Evolutionary conservation across 2,888 invertebrate genomes (phyloP).

Genomic region (Drosophila planitibia): DNA sequence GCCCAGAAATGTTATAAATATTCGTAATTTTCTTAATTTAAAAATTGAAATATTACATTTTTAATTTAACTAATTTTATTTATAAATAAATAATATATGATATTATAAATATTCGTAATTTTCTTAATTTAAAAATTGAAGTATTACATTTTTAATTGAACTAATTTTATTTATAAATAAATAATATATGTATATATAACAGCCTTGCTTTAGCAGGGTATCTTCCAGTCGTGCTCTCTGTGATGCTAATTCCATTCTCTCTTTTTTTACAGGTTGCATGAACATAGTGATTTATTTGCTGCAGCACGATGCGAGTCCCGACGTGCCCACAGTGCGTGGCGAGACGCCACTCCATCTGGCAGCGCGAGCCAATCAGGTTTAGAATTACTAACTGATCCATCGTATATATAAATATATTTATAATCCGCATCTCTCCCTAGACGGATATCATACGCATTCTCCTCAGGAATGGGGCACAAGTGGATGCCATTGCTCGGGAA

Average conservation of each 20-base stretch:
- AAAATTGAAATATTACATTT: too few relatives aligned
- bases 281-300: slow-evolving; percentile 98
- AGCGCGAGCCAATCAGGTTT: slow-evolving; percentile 93
- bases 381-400: neutral
- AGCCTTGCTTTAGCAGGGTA: neutral
- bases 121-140: too few relatives aligned
- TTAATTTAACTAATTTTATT: too few relatives aligned
- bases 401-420: neutral
- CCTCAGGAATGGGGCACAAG: slow-evolving; percentile 95
- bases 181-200: too few relatives aligned
- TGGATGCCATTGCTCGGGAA: slow-evolving; percentile 91
- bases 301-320: slow-evolving; percentile 96
- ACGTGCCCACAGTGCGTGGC: slow-evolving; percentile 97
- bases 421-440: slow-evolving; percentile 84
- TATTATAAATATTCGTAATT: too few relatives aligned
- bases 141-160: too few relatives aligned
- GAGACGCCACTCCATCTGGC: slow-evolving; percentile 99
- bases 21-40: too few relatives aligned
- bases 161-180: too few relatives aligned
- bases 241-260: neutral
- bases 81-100: too few relatives aligned
- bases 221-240: neutral
- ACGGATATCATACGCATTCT: slow-evolving; percentile 98
- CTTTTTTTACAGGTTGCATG: slow-evolving; percentile 90
- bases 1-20: too few relatives aligned